phyloP scores from a whole-genome alignment of 23 tunicate genomes.

The Aplidium turbinatum region DNA sequence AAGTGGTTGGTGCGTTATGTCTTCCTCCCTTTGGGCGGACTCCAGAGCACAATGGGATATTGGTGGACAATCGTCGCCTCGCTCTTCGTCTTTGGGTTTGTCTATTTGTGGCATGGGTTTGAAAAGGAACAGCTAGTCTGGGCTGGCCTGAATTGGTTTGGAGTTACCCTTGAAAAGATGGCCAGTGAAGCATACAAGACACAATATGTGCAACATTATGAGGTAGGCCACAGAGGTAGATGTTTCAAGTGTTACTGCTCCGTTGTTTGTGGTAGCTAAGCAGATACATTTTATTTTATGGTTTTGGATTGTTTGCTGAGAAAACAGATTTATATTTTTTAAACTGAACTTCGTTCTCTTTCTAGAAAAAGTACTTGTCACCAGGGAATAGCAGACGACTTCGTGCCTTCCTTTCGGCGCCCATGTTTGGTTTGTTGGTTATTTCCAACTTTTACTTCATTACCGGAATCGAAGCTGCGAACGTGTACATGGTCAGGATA shows the following conservation, averaged over 20 bases:
- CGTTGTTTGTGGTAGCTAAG: no score
- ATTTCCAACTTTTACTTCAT: constrained; percentile 54
- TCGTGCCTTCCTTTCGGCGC: constrained; percentile 27
- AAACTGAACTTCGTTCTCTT: neutral
- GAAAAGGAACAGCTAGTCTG: constrained; percentile 35
- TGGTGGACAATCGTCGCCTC: constrained; percentile 31
- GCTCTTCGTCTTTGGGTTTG: constrained; percentile 65
- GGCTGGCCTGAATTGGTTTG: constrained; percentile 82
- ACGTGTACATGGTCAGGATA: constrained; percentile 21
- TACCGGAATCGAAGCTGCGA: constrained; percentile 10
- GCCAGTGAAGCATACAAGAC: constrained; percentile 39
- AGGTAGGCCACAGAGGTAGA: no score
- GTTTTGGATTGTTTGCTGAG: no score
- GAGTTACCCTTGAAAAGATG: constrained; percentile 67
- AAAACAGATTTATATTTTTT: no score
- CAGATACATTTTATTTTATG: no score
- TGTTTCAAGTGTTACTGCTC: no score
- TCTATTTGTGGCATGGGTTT: constrained; percentile 81
- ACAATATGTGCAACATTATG: constrained; percentile 32
- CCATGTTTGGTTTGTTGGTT: constrained; percentile 41
- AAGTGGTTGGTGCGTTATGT: constrained; percentile 84
- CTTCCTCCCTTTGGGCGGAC: constrained; percentile 71
- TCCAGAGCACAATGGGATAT: neutral
- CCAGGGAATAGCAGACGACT: constrained; percentile 42
- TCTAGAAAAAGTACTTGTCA: constrained; percentile 20